Evolutionary conservation across 2,113 vertebrate species (phyloP), one percentile per base, ranked within the genome.

Genomic region (Mobula hypostoma): DNA sequence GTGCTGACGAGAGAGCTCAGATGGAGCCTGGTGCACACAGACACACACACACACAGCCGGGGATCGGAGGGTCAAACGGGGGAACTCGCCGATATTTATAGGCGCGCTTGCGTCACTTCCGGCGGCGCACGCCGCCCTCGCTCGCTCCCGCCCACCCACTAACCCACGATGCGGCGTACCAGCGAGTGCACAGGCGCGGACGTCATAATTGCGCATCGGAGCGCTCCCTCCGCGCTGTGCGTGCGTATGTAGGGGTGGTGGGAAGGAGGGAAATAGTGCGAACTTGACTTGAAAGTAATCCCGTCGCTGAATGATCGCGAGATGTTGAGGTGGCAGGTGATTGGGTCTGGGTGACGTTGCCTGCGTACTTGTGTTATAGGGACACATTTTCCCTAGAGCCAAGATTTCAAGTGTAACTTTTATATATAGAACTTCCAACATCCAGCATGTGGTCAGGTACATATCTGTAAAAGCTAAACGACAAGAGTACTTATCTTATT

Each of bases 41-140:
- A 70, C 87, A 72, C 87, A 90, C 63, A 93, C 90, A 74, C 90
- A 93, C 90, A 74, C 90, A 93, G 90, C 90, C 90, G 90, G 90
- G 90, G 90, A 93, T 93, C 90, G 90, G 90, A 93, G 90, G 90
- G 90, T 93, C 90, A 74, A 74, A 72, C 68, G 0, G 19, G 2
- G 6, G 11, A 7, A 9, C 68, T 74, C 66, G 90, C 90, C 32
- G 0, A 6, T 93, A 72, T 93, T 93, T 93, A 93, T 74, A 93
- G 36, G 7, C 19, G 70, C 90, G 68, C n/a, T 5, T 7, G n/a
- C 90, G 90, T 93, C 90, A 40, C 66, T 74, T 93, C 90, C 90
- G 90, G 90, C 90, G 68, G 21, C 90, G 32, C 90, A 93, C 90
- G 66, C 88, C 63, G 2, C 82, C 87, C n/a, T 58, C 12, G 2